These are phyloP conservation scores for Brachyhypopomus gauderio DNA, from an alignment of 2,113 vertebrate species.

Conservation along the genomic window DNA sequence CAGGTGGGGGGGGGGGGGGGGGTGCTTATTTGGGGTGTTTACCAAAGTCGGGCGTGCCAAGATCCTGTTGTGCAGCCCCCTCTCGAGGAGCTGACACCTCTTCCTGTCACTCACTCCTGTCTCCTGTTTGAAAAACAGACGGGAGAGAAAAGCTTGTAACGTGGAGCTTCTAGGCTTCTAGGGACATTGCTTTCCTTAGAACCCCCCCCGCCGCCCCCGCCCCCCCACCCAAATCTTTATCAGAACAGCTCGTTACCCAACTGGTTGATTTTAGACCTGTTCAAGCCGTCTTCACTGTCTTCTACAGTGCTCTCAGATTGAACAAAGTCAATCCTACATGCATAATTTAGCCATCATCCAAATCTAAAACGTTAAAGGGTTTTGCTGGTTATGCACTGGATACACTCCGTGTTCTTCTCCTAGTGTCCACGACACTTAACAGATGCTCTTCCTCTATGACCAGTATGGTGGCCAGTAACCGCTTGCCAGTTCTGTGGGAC, in stretches of 20 bases:
- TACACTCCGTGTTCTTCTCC: not conserved
- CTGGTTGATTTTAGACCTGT: not conserved
- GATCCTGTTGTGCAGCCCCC: slow-evolving; percentile 48
- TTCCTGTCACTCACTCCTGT: slow-evolving; percentile 48
- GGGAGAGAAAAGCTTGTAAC: not conserved
- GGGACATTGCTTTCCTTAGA: too few species aligned
- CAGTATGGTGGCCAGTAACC: not conserved
- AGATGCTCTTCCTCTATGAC: slow-evolving; percentile 13
- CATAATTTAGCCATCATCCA: not conserved
- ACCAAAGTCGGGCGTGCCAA: slow-evolving; percentile 50
- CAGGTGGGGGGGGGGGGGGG: not conserved
- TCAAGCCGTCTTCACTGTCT: not conserved
- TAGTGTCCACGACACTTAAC: slow-evolving; percentile 1
- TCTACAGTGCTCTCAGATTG: not conserved
- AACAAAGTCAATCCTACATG: not conserved
- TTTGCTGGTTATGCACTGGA: not conserved
- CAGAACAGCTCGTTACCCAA: not conserved
- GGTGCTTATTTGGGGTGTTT: too few species aligned
- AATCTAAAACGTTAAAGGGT: slow-evolving; percentile 24
- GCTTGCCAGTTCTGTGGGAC: slow-evolving; percentile 4
- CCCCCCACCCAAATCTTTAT: not conserved
- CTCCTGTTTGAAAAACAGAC: slow-evolving; percentile 23
- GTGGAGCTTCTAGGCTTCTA: not conserved
- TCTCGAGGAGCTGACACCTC: slow-evolving; percentile 51
- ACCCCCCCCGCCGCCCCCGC: too few species aligned